These are phyloP conservation scores for Heliconius sara DNA, from an alignment of 2,888 invertebrate genomes.

Conservation along the genomic window DNA sequence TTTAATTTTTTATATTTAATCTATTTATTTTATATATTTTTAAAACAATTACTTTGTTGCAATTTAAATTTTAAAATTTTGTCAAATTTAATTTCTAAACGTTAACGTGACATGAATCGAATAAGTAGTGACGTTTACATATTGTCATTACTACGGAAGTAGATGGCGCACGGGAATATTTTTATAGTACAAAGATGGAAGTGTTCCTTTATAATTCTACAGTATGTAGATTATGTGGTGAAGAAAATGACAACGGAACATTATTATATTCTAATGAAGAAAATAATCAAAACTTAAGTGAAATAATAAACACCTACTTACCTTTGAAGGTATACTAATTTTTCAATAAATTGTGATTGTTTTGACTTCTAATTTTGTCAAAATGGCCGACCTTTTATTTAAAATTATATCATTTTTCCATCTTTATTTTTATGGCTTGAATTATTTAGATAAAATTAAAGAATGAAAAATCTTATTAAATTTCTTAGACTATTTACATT, in stretches of 20 bases:
- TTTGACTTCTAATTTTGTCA: conserved; percentile 72
- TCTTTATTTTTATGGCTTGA: conserved; percentile 52
- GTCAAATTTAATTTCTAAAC: conserved; percentile 2
- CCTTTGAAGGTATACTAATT: conserved; percentile 86
- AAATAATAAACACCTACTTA: conserved; percentile 88
- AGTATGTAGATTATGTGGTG: conserved; percentile 90
- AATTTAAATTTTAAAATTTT: background rate
- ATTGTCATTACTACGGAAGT: conserved; percentile 58
- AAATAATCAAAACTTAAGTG: conserved; percentile 85
- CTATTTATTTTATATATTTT: background rate
- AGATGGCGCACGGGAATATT: conserved; percentile 65
- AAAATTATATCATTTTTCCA: conserved; percentile 60
- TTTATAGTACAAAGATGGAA: conserved; percentile 67
- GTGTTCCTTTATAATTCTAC: conserved; percentile 86
- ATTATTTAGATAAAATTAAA: background rate
- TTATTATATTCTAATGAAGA: conserved; percentile 85
- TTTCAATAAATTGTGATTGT: conserved; percentile 70
- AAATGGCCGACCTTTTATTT: conserved; percentile 66
- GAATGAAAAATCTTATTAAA: conserved; percentile 19
- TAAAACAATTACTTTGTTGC: background rate
- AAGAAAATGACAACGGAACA: conserved; percentile 88
- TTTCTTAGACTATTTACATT: conserved; percentile 2
- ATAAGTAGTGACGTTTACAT: background rate
- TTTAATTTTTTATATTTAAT: background rate
- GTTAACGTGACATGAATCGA: background rate